Percentiles rank a stretch among this genome's conserved stretches.
Evolutionary conservation across 2,888 invertebrate genomes (phyloP).

Genomic region (Macrophya annulata): DNA sequence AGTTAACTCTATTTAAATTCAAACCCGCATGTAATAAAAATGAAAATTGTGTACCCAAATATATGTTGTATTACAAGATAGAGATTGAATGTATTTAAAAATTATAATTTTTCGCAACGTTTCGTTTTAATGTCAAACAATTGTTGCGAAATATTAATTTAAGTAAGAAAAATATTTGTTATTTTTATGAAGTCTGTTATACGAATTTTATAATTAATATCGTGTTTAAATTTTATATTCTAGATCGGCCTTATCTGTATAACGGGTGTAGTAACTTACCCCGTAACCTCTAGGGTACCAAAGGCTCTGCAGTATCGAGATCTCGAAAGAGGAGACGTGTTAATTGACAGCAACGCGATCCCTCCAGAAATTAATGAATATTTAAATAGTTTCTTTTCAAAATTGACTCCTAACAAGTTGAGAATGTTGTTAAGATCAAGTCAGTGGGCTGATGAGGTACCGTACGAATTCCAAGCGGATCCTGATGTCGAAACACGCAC

Average conservation of each 20-base stretch:
- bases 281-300: background rate
- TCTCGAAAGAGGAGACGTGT: background rate
- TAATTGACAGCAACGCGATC: slow-evolving; percentile 46
- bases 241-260: slow-evolving; percentile 37
- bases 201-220: background rate
- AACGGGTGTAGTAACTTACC: slow-evolving; percentile 16
- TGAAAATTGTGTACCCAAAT: background rate
- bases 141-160: background rate
- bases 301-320: slow-evolving; percentile 15
- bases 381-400: slow-evolving; percentile 43
- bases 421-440: slow-evolving; percentile 2
- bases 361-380: slow-evolving; percentile 23
- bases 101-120: background rate
- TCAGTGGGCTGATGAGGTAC: slow-evolving; percentile 36
- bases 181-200: background rate
- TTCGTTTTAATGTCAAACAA: background rate
- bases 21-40: background rate
- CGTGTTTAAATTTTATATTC: slow-evolving; percentile 16
- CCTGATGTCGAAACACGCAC: slow-evolving; percentile 29
- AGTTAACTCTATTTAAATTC: background rate
- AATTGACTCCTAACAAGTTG: slow-evolving; percentile 24
- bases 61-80: background rate
- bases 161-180: background rate
- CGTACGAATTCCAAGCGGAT: slow-evolving; percentile 37
- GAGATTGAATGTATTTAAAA: background rate